Evolutionary conservation across 2,888 invertebrate genomes (phyloP).

Genomic region (Drosophila pseudotakahashii): DNA sequence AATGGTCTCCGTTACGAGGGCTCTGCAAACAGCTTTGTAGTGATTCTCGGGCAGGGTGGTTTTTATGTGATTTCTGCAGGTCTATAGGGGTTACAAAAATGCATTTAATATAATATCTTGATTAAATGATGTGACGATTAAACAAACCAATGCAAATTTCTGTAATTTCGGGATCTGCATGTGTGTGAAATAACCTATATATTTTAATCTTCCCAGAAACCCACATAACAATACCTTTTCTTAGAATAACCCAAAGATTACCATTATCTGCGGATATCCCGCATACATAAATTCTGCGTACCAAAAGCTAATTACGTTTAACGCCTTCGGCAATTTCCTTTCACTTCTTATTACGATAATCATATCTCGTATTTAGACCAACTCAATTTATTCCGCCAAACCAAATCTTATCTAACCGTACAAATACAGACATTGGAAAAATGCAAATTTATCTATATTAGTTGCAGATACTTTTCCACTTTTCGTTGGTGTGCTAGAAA

Average conservation of each 20-base stretch:
- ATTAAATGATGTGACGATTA: not conserved
- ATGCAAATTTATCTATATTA: slow-evolving; percentile 32
- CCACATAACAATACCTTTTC: not conserved
- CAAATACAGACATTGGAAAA: slow-evolving; percentile 2
- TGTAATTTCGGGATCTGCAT: not conserved
- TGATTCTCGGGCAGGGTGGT: slow-evolving; percentile 85
- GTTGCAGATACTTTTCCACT: slow-evolving; percentile 43
- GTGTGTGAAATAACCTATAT: not conserved
- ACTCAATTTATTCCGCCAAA: slow-evolving; percentile 30
- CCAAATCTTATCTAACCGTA: slow-evolving; percentile 34
- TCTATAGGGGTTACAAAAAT: slow-evolving; percentile 76
- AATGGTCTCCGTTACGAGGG: slow-evolving; percentile 95
- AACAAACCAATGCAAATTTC: slow-evolving; percentile 6
- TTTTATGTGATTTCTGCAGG: slow-evolving; percentile 85
- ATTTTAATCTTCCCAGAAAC: not conserved
- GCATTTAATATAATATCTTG: not conserved
- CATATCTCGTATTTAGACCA: slow-evolving; percentile 29
- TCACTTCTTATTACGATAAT: slow-evolving; percentile 34
- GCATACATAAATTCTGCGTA: slow-evolving; percentile 17
- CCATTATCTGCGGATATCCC: slow-evolving; percentile 12
- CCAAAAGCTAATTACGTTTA: slow-evolving; percentile 21
- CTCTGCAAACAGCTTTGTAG: slow-evolving; percentile 96
- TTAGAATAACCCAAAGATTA: not conserved
- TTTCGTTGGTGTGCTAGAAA: slow-evolving; percentile 63
- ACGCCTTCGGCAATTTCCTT: slow-evolving; percentile 34